A percentile compares a stretch with the other conserved stretches of the same genome.
Conservation (phyloP, 1,140 invertebrate species). For the Solenopsis fugax region DNA sequence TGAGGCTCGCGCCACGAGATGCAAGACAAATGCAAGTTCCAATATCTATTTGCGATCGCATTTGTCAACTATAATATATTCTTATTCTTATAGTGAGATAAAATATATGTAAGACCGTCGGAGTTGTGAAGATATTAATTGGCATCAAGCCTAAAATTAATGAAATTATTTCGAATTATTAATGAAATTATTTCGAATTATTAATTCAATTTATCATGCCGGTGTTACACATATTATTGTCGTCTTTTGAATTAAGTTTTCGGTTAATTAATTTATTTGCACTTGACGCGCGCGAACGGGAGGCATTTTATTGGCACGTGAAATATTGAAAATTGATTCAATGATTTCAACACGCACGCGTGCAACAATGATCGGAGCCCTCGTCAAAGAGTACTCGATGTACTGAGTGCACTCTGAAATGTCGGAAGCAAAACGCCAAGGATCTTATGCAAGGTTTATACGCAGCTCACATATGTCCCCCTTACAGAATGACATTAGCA, state of each 20-base stretch:
- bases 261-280: background rate
- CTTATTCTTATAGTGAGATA: background rate
- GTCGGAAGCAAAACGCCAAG: conserved; percentile 47
- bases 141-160: background rate
- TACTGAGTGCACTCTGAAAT: conserved; percentile 25
- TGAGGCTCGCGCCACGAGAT: background rate
- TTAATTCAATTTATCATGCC: background rate
- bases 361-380: background rate
- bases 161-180: background rate
- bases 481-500: conserved; percentile 40
- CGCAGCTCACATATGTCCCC: conserved; percentile 24
- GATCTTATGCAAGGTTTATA: conserved; percentile 33
- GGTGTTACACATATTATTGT: background rate
- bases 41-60: background rate
- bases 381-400: background rate
- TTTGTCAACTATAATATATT: no score
- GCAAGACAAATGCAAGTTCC: background rate
- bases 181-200: background rate
- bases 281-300: background rate
- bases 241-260: background rate
- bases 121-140: background rate
- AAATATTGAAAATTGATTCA: background rate
- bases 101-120: background rate
- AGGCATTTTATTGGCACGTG: background rate
- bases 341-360: background rate